A percentile compares a stretch with the other conserved stretches of the same genome.
These are phyloP conservation scores for Agrochola lychnidis DNA, from an alignment of 2,888 invertebrate species.

Conservation along the genomic window DNA sequence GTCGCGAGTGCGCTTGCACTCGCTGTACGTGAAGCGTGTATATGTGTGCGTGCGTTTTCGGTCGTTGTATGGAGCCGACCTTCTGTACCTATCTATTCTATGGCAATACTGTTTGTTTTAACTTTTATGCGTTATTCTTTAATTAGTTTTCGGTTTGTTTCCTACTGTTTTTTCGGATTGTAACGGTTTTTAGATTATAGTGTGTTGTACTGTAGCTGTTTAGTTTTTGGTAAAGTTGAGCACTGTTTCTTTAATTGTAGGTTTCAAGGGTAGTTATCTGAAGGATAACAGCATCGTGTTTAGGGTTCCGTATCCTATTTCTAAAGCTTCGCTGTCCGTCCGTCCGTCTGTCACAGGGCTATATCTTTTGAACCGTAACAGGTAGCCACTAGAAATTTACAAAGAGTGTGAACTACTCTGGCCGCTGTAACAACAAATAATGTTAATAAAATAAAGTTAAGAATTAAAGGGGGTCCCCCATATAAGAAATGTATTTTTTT, in stretches of 20 bases:
- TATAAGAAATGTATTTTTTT: too few relatives aligned
- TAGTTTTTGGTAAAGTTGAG: background rate
- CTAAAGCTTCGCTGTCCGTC: too few relatives aligned
- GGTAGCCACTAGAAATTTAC: too few relatives aligned
- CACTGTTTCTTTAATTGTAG: background rate
- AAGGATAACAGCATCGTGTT: too few relatives aligned
- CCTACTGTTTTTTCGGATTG: constrained; percentile 39
- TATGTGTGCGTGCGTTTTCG: background rate
- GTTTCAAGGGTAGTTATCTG: background rate
- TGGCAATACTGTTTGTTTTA: constrained; percentile 66
- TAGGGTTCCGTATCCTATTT: too few relatives aligned
- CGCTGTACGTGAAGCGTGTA: background rate
- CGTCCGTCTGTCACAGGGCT: too few relatives aligned
- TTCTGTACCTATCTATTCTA: constrained; percentile 5
- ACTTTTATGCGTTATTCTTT: constrained; percentile 59
- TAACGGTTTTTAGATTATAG: constrained; percentile 42
- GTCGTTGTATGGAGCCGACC: background rate
- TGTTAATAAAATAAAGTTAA: too few relatives aligned
- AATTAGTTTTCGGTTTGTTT: constrained; percentile 59
- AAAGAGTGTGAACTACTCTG: too few relatives aligned
- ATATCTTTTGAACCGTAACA: too few relatives aligned
- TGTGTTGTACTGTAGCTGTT: constrained; percentile 2
- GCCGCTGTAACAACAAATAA: too few relatives aligned
- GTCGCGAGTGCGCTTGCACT: background rate
- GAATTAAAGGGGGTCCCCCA: too few relatives aligned